Conservation (phyloP, 2,113 vertebrate genomes). For the Hippopotamus amphibius region DNA sequence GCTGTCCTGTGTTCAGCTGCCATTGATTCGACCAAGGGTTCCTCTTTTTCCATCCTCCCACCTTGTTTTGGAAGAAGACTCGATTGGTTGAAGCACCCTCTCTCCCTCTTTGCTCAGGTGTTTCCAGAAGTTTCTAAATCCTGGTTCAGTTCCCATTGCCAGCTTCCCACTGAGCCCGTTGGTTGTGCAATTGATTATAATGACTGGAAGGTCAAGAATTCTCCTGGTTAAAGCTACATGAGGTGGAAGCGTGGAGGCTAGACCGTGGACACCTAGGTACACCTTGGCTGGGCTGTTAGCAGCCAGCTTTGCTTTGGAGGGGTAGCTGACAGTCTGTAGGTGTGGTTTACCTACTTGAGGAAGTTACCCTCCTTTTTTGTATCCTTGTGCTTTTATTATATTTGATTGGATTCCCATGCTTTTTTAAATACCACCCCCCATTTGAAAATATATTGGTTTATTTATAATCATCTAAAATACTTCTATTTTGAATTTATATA, state of each 20-base stretch:
- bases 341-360: background rate
- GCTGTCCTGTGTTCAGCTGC: background rate
- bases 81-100: background rate
- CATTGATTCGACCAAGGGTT: background rate
- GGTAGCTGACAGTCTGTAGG: background rate
- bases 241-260: background rate
- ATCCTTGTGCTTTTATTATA: background rate
- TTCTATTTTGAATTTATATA: background rate
- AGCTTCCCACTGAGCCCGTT: background rate
- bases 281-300: background rate
- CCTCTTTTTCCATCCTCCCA: background rate
- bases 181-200: background rate
- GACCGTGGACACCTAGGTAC: background rate
- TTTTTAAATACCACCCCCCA: background rate
- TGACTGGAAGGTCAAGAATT: background rate
- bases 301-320: background rate
- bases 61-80: background rate
- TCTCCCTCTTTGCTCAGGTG: background rate
- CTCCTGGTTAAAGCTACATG: background rate
- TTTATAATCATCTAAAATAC: background rate
- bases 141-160: background rate
- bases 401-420: background rate
- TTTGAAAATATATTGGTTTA: slow-evolving; percentile 27
- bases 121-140: background rate
- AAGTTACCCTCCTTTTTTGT: background rate